Evolutionary conservation across 2,113 vertebrate species (phyloP).

Genomic region (Macroglossus sobrinus): DNA sequence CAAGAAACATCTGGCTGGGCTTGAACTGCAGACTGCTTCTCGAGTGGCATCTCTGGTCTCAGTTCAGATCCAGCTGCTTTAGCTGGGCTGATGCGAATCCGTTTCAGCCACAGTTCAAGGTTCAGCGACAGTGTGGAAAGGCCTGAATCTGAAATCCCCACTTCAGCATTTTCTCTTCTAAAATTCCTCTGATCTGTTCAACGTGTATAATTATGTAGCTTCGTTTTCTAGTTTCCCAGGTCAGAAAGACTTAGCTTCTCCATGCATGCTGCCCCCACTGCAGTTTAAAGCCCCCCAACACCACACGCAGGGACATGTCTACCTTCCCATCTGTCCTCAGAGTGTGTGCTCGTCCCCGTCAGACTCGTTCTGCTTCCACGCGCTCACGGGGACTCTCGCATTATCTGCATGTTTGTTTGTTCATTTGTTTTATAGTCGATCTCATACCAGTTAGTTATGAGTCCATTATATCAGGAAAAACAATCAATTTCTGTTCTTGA

Average conservation of each 20-base stretch:
- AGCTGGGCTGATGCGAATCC: not conserved
- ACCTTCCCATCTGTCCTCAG: accelerated
- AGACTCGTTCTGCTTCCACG: not conserved
- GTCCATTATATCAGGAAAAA: not conserved
- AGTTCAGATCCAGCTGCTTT: not conserved
- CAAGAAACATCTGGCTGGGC: not conserved
- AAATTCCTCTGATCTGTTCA: not conserved
- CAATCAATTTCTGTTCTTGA: not conserved
- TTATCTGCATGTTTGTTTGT: not conserved
- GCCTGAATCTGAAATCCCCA: not conserved
- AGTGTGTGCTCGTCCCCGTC: accelerated
- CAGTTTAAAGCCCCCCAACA: not conserved
- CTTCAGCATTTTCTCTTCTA: not conserved
- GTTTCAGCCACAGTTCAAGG: not conserved
- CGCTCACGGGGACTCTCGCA: accelerated
- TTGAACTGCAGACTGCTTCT: not conserved
- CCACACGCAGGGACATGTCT: not conserved
- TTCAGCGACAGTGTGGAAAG: not conserved
- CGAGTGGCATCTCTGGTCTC: not conserved
- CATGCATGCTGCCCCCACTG: accelerated
- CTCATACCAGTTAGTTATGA: not conserved
- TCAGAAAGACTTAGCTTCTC: not conserved
- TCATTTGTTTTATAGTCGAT: not conserved
- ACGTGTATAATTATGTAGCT: not conserved
- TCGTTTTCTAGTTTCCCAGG: not conserved